A percentile compares a stretch with the other conserved stretches of the same genome.
phyloP scores from a whole-genome alignment of 2,797 vertebrate species.

The Enteromius paludinosus region DNA sequence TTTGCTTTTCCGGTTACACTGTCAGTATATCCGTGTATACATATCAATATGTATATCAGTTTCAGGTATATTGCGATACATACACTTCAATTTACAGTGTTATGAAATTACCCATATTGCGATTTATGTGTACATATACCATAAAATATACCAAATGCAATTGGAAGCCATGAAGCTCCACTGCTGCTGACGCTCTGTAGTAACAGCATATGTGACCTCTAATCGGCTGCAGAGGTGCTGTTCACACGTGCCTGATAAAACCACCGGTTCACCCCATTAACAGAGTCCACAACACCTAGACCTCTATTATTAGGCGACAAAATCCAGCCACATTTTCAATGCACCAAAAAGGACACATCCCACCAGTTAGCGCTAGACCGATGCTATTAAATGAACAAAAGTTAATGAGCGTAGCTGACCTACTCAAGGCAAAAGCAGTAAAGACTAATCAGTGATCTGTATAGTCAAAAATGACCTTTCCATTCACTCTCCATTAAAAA shows the following conservation, averaged over 20 bases:
- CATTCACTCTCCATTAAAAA: slow-evolving; percentile 19
- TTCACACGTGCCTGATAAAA: slow-evolving; percentile 33
- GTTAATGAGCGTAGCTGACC: slow-evolving; percentile 44
- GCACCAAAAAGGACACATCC: slow-evolving; percentile 14
- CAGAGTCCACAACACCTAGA: neutral
- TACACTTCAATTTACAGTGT: neutral
- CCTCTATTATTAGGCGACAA: slow-evolving; percentile 3
- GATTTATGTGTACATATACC: neutral
- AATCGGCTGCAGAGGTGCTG: slow-evolving; percentile 9
- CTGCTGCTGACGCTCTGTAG: neutral
- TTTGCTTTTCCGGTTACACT: slow-evolving; percentile 17
- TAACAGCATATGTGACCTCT: slow-evolving; percentile 15
- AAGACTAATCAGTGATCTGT: slow-evolving; percentile 42
- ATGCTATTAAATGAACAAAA: slow-evolving; percentile 39
- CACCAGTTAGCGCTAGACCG: slow-evolving; percentile 9
- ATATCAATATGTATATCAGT: neutral
- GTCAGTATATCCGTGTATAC: neutral
- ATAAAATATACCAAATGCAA: neutral
- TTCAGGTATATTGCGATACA: neutral
- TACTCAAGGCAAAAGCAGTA: slow-evolving; percentile 36
- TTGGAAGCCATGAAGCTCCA: neutral
- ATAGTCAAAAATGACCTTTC: slow-evolving; percentile 48
- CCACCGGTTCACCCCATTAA: slow-evolving; percentile 23
- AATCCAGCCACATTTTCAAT: slow-evolving; percentile 2
- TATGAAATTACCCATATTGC: neutral